A percentile compares a stretch with the other conserved stretches of the same genome.
Conservation (phyloP, 2,113 vertebrate species). For the Grammomys dolichurus region DNA sequence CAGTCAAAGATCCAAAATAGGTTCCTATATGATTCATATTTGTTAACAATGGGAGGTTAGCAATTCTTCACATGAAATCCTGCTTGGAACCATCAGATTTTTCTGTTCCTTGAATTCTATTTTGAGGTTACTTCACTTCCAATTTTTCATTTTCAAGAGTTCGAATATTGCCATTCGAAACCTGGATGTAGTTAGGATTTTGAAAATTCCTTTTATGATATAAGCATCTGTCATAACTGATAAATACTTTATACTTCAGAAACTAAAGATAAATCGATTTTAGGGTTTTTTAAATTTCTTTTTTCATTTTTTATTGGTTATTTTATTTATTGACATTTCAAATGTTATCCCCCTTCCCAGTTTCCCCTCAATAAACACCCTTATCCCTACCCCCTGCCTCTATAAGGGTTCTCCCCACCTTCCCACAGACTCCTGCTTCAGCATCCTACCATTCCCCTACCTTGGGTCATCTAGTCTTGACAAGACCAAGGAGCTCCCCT, state of each 20-base stretch:
- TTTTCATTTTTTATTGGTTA: no score
- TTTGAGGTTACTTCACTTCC: neutral
- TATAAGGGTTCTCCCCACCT: no score
- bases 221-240: neutral
- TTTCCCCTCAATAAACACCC: no score
- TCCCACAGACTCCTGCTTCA: no score
- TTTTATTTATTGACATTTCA: no score
- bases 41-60: neutral
- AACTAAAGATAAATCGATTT: neutral
- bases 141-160: neutral
- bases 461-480: no score
- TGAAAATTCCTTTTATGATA: conserved; percentile 20
- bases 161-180: neutral
- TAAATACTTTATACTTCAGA: neutral
- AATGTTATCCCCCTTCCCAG: no score
- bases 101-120: neutral
- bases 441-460: no score
- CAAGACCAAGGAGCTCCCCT: no score
- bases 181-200: neutral
- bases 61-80: neutral
- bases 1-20: neutral
- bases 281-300: no score
- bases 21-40: neutral
- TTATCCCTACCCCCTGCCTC: no score
- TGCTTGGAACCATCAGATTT: neutral